Percentiles rank a stretch among this genome's conserved stretches.
phyloP scores from a whole-genome alignment of 2,113 vertebrate species.

The Lontra canadensis region DNA sequence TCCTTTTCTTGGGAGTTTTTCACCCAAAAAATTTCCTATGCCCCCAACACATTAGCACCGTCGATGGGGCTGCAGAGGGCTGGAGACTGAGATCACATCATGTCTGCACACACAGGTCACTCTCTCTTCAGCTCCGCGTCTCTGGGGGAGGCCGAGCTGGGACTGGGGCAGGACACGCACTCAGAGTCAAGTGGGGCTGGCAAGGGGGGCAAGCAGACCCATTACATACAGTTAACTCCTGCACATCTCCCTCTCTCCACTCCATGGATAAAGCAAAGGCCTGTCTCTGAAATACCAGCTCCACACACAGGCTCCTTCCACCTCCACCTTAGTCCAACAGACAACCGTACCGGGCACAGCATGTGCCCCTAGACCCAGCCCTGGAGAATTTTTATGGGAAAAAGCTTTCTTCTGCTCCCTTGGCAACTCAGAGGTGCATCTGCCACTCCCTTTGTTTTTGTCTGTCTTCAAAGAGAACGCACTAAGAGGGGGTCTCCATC shows the following conservation, averaged over 20 bases:
- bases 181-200: rapidly evolving
- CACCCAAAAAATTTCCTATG: background rate
- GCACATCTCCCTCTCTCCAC: rapidly evolving
- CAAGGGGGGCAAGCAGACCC: background rate
- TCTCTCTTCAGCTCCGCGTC: background rate
- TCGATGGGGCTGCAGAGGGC: background rate
- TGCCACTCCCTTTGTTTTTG: background rate
- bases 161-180: background rate
- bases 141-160: background rate
- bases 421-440: rapidly evolving
- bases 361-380: background rate
- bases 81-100: background rate
- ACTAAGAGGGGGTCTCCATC: no score
- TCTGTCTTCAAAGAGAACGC: background rate
- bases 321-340: no score
- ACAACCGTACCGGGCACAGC: rapidly evolving
- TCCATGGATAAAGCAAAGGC: rapidly evolving
- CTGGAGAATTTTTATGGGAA: background rate
- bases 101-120: slow-evolving; percentile 47
- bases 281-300: rapidly evolving
- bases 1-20: slow-evolving; percentile 16
- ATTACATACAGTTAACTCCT: rapidly evolving
- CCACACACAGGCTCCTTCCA: rapidly evolving
- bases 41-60: slow-evolving; percentile 22
- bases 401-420: background rate